Evolutionary conservation across 2,888 invertebrate genomes (phyloP).

Genomic region (Lepidonotus clava): DNA sequence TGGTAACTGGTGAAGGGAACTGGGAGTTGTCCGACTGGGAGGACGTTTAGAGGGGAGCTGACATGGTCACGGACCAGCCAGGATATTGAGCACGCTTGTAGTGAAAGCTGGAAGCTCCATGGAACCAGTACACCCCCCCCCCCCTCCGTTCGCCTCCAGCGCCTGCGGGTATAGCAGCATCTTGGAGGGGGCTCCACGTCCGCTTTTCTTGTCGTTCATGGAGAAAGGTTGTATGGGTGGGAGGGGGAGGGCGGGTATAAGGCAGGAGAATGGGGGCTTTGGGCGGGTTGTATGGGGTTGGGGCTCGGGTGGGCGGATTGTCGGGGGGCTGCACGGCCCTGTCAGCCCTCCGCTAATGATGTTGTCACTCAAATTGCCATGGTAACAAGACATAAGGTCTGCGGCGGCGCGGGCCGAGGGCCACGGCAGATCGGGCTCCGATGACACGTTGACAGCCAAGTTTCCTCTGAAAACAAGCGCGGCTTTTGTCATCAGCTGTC

Average conservation of each 20-base stretch:
- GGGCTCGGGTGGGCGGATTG: background rate
- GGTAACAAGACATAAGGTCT: conserved; percentile 27
- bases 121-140: no score
- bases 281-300: background rate
- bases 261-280: background rate
- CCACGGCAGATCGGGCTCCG: background rate
- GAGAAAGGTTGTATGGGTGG: background rate
- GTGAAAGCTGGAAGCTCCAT: no score
- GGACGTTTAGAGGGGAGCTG: no score
- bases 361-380: conserved; percentile 46
- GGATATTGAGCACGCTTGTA: no score
- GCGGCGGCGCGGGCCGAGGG: background rate
- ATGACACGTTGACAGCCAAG: background rate
- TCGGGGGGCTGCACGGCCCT: background rate
- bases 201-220: no score
- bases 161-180: no score
- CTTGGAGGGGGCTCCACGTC: no score
- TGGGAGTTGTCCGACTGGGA: no score
- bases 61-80: no score
- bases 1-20: no score
- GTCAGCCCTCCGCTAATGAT: conserved; percentile 47
- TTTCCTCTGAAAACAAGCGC: background rate
- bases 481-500: background rate
- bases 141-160: no score
- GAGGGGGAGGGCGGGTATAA: background rate